Evolutionary conservation across 2,888 invertebrate genomes (phyloP).

Genomic region (Eilema sororculum): DNA sequence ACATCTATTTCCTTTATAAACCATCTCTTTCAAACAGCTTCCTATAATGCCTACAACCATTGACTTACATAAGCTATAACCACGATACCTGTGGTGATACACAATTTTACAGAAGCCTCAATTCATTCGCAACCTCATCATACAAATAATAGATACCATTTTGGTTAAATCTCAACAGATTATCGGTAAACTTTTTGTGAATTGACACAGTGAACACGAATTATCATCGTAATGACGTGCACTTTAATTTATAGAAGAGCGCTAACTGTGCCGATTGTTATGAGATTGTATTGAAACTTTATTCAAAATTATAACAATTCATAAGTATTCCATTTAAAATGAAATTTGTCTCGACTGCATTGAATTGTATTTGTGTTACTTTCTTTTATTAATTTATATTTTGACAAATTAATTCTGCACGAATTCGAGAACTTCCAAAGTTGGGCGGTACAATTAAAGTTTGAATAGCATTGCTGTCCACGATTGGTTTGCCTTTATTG

Average conservation of each 20-base stretch:
- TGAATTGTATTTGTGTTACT: constrained; percentile 12
- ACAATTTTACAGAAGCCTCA: constrained; percentile 13
- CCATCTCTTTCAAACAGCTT: constrained; percentile 3
- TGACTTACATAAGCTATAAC: constrained; percentile 15
- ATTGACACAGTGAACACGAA: constrained; percentile 65
- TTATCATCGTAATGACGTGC: constrained; percentile 71
- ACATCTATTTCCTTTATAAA: not conserved
- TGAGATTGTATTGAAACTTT: constrained; percentile 21
- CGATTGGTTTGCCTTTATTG: too few relatives aligned
- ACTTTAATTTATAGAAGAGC: constrained; percentile 63
- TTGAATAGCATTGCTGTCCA: not conserved
- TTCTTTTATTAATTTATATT: constrained; percentile 1
- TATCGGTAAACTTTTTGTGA: constrained; percentile 42
- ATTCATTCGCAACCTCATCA: constrained; percentile 10
- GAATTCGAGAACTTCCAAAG: not conserved
- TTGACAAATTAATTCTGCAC: constrained; percentile 5
- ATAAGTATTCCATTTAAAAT: constrained; percentile 10
- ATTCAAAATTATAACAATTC: constrained; percentile 13
- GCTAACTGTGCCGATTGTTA: constrained; percentile 65
- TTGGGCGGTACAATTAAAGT: constrained; percentile 2
- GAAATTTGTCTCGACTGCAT: constrained; percentile 8
- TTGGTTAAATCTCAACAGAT: constrained; percentile 12
- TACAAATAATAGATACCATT: constrained; percentile 21
- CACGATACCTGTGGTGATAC: constrained; percentile 20
- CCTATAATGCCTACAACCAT: not conserved